Conservation (phyloP, 92 coral and sea anemone genomes). For the Palythoa grandis region DNA sequence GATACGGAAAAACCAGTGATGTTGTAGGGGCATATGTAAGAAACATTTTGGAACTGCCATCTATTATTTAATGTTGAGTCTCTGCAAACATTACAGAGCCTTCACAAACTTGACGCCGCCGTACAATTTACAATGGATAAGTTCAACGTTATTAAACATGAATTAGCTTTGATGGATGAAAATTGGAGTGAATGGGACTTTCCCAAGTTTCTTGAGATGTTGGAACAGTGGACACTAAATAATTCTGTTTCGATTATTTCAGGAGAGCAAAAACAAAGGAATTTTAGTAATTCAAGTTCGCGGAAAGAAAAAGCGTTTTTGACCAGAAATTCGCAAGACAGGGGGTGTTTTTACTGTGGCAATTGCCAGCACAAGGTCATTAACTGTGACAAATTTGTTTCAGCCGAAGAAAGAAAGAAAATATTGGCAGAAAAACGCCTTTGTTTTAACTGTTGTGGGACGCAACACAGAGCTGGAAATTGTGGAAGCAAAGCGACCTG, state of each 20-base stretch:
- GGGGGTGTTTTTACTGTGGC: conserved; percentile 63
- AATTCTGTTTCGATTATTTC: conserved; percentile 36
- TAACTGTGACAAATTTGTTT: too few species aligned
- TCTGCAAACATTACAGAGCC: conserved; percentile 49
- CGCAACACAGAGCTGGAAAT: too few species aligned
- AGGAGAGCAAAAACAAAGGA: neutral
- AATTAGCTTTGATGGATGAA: conserved; percentile 18
- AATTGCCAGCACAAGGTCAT: conserved; percentile 52
- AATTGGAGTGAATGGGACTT: conserved; percentile 62
- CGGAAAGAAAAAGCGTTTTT: neutral
- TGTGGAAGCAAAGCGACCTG: too few species aligned
- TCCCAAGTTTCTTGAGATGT: neutral
- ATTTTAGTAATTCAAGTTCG: conserved; percentile 9
- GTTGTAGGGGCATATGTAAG: too few species aligned
- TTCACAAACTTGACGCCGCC: conserved; percentile 50
- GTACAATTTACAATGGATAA: conserved; percentile 41
- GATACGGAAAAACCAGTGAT: conserved; percentile 60
- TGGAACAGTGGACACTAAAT: neutral
- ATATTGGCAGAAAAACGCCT: conserved; percentile 58
- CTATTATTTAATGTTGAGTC: conserved; percentile 19
- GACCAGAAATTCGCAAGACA: neutral
- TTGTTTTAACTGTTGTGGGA: neutral
- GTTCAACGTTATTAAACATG: conserved; percentile 32
- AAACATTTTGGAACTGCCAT: conserved; percentile 35
- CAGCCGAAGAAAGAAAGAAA: conserved; percentile 44